These are phyloP conservation scores for Notodonta ziczac DNA, from an alignment of 2,888 invertebrate species.

Conservation along the genomic window DNA sequence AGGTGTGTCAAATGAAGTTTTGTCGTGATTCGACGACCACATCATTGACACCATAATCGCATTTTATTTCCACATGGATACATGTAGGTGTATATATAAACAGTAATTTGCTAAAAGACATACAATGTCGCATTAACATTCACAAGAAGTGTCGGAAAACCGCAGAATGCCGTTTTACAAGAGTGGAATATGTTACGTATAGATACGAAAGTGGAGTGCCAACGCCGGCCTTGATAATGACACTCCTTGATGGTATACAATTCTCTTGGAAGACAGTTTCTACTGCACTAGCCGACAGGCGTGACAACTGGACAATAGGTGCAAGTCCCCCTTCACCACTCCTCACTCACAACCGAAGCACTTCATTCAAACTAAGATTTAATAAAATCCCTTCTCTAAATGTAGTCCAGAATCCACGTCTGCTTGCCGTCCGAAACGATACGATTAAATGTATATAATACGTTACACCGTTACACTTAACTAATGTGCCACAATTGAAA, in stretches of 20 bases:
- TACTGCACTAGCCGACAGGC: conserved; percentile 24
- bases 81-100: conserved; percentile 11
- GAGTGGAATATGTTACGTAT: conserved; percentile 20
- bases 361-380: too few species aligned
- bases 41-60: too few species aligned
- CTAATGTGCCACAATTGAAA: conserved; percentile 27
- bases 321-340: too few species aligned
- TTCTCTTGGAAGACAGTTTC: conserved; percentile 35
- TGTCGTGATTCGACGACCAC: too few species aligned
- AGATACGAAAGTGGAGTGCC: conserved; percentile 36
- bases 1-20: too few species aligned
- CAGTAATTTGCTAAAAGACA: conserved; percentile 11
- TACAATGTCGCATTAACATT: conserved; percentile 12
- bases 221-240: conserved; percentile 45
- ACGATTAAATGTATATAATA: conserved; percentile 38
- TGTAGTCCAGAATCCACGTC: too few species aligned
- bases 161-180: conserved; percentile 22
- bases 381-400: too few species aligned
- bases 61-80: neutral
- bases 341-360: too few species aligned
- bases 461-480: conserved; percentile 10
- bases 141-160: conserved; percentile 20
- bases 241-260: conserved; percentile 35
- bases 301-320: conserved; percentile 6
- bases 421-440: conserved; percentile 15